Evolutionary conservation across 2,113 vertebrate genomes (phyloP).

Genomic region (Pelusios castaneus): DNA sequence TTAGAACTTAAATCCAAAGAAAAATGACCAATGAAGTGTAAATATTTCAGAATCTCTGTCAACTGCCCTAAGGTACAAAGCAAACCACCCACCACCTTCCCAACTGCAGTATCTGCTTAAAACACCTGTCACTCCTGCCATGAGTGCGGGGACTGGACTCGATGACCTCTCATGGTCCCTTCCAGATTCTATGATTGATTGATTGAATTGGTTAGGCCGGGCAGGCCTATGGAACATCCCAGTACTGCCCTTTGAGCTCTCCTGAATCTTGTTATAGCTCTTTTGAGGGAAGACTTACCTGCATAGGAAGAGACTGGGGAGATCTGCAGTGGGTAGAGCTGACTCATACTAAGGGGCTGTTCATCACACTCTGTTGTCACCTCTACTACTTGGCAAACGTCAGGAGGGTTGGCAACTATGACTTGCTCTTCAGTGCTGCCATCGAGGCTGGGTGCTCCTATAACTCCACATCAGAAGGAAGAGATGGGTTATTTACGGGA

Average conservation of each 20-base stretch:
- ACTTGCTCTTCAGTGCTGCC: slow-evolving; percentile 84
- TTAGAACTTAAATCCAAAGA: background rate
- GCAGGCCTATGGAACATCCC: background rate
- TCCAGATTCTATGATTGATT: too few relatives aligned
- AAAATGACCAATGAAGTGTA: background rate
- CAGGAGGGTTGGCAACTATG: slow-evolving; percentile 91
- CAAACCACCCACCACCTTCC: background rate
- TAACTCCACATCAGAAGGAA: slow-evolving; percentile 70
- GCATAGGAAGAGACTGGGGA: slow-evolving; percentile 93
- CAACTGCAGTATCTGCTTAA: background rate
- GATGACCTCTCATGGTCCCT: too few relatives aligned
- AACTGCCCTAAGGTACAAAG: background rate
- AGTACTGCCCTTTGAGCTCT: background rate
- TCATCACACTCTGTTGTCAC: slow-evolving; percentile 97
- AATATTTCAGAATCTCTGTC: background rate
- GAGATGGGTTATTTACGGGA: background rate
- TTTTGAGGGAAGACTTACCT: slow-evolving; percentile 75
- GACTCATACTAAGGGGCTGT: slow-evolving; percentile 90
- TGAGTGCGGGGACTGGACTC: too few relatives aligned
- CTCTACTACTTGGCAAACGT: slow-evolving; percentile 97
- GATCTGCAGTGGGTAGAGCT: slow-evolving; percentile 95
- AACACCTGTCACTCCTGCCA: too few relatives aligned
- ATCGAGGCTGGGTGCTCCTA: slow-evolving; percentile 78
- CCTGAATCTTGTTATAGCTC: background rate
- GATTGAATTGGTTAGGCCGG: background rate